Evolutionary conservation across 2,797 vertebrate species (phyloP), one percentile per base, ranked within the genome.

Genomic region (Urophycis tenuis): DNA sequence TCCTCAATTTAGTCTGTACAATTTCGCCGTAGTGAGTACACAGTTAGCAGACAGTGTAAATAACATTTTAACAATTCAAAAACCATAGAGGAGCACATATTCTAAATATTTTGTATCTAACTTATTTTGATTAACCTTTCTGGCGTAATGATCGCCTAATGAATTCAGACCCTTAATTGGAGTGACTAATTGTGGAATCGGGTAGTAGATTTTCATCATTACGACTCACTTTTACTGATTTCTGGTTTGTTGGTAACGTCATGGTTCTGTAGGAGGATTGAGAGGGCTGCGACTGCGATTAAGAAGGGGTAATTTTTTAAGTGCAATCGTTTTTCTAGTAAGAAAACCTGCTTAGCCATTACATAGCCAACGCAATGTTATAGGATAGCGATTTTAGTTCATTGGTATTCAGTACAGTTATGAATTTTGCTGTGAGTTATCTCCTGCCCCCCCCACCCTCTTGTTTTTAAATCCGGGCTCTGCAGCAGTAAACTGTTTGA

Each of bases 251-350:
- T 67, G 60, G 29, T 25, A 22, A 53, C 45, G 60, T 67, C 67
- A 85, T 79, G 72, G 53, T 78, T 80, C 71, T 80, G 76, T 82
- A n/a, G n/a, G 82, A 86, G 78, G 77, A 77, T 83, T 83, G 72
- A 84, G 86, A 80, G 35, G 76, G 75, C 76, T 75, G 75, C 83
- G 89, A 86, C 87, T 89, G 86, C 89, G 87, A 77, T 85, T 80
- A 82, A 89, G 76, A 90, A 75, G 84, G 82, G 90, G 84, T 90
- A 90, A 91, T 91, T 92, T 91, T 92, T 89, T 87, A 89, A 86
- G 89, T 92, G 91, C 89, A 92, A 86, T 91, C 88, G 89, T 89
- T 91, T 92, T 90, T 74, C 88, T 91, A 87, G 78, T 80, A 91
- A 87, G 77, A 81, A 83, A 85, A 75, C 79, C 53, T 80, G 79